phyloP scores from a whole-genome alignment of 2,797 vertebrate genomes.

The Ceryle rudis region DNA sequence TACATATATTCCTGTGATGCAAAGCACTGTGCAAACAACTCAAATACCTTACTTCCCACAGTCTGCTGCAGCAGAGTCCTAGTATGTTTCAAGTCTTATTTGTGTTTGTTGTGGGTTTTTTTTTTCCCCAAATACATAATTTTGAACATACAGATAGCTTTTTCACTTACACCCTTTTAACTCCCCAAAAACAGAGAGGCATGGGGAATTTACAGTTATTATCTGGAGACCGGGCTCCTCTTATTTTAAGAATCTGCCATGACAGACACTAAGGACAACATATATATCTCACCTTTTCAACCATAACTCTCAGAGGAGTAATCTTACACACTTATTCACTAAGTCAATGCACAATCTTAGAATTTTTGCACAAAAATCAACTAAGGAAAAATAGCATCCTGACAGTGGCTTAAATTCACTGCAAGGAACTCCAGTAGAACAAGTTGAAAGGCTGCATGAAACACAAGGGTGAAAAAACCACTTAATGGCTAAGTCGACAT shows the following conservation, averaged over 20 bases:
- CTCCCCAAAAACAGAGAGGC: not conserved
- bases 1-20: not conserved
- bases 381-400: not conserved
- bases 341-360: not conserved
- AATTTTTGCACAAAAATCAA: not conserved
- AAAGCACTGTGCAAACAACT: not conserved
- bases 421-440: not conserved
- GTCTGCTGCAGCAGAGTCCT: not conserved
- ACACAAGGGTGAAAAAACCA: not conserved
- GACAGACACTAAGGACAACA: not conserved
- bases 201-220: not conserved
- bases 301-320: not conserved
- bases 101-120: not conserved
- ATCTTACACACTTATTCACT: not conserved
- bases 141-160: not conserved
- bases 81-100: not conserved
- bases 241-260: not conserved
- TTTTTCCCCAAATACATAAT: not conserved
- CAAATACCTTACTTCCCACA: not conserved
- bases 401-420: not conserved
- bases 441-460: not conserved
- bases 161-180: not conserved
- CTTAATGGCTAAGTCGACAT: not conserved
- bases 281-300: not conserved
- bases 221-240: not conserved